These are phyloP conservation scores for Parnassius apollo DNA, from an alignment of 2,888 invertebrate genomes.

Conservation along the genomic window DNA sequence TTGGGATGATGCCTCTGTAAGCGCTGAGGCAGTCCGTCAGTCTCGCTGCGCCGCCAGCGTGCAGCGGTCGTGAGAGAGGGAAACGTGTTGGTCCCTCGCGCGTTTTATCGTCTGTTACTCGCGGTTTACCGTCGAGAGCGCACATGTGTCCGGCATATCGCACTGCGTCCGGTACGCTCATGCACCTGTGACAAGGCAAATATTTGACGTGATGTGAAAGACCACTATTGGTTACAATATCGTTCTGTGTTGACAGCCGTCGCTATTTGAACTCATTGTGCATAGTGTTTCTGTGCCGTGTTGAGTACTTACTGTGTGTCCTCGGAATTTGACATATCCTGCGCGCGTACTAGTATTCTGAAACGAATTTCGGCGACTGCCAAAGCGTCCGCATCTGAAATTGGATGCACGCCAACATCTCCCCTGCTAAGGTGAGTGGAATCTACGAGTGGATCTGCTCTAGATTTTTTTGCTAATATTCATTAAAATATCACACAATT, in stretches of 20 bases:
- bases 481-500: slow-evolving; percentile 31
- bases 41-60: slow-evolving; percentile 69
- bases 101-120: slow-evolving; percentile 59
- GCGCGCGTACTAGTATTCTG: slow-evolving; percentile 48
- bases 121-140: slow-evolving; percentile 68
- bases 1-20: slow-evolving; percentile 45
- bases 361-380: slow-evolving; percentile 60
- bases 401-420: slow-evolving; percentile 79
- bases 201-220: slow-evolving; percentile 73
- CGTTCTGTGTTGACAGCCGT: slow-evolving; percentile 45
- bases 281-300: slow-evolving; percentile 53
- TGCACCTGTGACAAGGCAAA: slow-evolving; percentile 73
- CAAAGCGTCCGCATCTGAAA: slow-evolving; percentile 63
- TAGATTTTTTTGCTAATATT: slow-evolving; percentile 40
- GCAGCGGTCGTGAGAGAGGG: slow-evolving; percentile 61
- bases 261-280: slow-evolving; percentile 16
- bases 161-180: slow-evolving; percentile 51
- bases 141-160: slow-evolving; percentile 66
- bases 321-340: slow-evolving; percentile 46
- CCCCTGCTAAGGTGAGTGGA: slow-evolving; percentile 74
- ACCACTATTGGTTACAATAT: slow-evolving; percentile 53
- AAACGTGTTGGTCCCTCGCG: slow-evolving; percentile 43
- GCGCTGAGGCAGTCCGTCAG: slow-evolving; percentile 53
- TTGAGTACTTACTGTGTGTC: slow-evolving; percentile 45
- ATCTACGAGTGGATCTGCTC: slow-evolving; percentile 31